Base-by-base conservation (phyloP, 2,888 invertebrate species). In the Calliscelio sp. region DNA sequence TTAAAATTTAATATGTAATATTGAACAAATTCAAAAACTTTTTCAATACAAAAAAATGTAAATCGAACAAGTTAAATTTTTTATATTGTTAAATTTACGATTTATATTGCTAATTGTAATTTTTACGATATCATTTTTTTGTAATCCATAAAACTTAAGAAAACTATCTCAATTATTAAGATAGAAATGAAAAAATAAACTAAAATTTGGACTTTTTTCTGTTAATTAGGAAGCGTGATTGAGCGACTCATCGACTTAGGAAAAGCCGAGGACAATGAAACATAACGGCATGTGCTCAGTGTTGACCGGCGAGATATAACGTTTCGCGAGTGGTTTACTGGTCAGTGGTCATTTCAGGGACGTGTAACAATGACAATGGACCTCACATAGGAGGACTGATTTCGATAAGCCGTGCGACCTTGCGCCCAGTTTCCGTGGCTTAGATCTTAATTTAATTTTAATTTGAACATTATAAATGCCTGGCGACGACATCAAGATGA, bases 321-420 rank as follows among this genome's bases (percentile, higher is more conserved):
- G n/a, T 44, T 14, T 53, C 24, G 65, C 74, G n/a, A 55, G 49
- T 70, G 57, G 25, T 38, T 38, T 16, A 68, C 38, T 73, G 41
- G 25, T 38, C 57, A 65, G 57, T 66, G 68, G 41, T 65, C 51
- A 57, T 18, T 80, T 70, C 74, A 65, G 53, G 57, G 59, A 46
- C 66, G 24, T 16, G 20, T 32, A 41, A 22, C 46, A 70, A 71
- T 53, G 75, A 85, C 86, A 66, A 91, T 90, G 90, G 88, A 87
- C 81, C 84, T 82, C 75, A 86, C 84, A 75, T 89, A 81, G 74
- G 59, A 78, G 59, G 25, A 25, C 65, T 16, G 46, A 70, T 68
- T 81, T 55, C 35, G 32, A 75, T 71, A 38, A 68, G 63, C 35
- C 70, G 46, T 59, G 61, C 57, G 49, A 61, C 61, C 73, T 73